Percentiles rank a stretch among this genome's conserved stretches.
These are phyloP conservation scores for Synanthedon tipuliformis DNA, from an alignment of 2,888 invertebrate genomes.

Conservation along the genomic window DNA sequence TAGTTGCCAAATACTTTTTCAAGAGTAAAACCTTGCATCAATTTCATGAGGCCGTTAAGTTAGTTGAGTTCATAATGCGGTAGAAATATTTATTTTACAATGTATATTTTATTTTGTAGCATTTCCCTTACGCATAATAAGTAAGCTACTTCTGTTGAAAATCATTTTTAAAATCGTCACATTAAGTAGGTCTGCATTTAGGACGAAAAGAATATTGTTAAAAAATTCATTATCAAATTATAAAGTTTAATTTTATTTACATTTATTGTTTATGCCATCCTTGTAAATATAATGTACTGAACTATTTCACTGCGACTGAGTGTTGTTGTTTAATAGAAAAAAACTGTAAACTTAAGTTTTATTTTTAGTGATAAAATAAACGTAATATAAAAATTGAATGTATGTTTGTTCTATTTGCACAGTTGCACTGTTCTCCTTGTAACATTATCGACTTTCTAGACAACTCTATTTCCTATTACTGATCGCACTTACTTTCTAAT, in stretches of 20 bases:
- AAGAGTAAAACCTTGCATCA: slow-evolving; percentile 42
- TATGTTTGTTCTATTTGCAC: slow-evolving; percentile 21
- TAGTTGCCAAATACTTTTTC: slow-evolving; percentile 62
- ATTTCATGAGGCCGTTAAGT: slow-evolving; percentile 51
- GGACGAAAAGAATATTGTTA: slow-evolving; percentile 34
- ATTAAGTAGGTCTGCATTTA: slow-evolving; percentile 51
- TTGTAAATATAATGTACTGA: slow-evolving; percentile 65
- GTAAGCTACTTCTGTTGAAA: neutral
- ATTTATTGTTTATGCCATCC: slow-evolving; percentile 21
- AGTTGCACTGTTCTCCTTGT: slow-evolving; percentile 37
- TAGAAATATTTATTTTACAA: slow-evolving; percentile 56
- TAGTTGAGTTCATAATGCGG: slow-evolving; percentile 45
- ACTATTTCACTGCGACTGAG: slow-evolving; percentile 62
- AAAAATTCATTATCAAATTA: slow-evolving; percentile 10
- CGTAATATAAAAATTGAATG: slow-evolving; percentile 46
- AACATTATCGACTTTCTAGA: slow-evolving; percentile 38
- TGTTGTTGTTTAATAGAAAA: slow-evolving; percentile 62
- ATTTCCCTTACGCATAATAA: slow-evolving; percentile 13
- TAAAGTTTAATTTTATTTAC: slow-evolving; percentile 2
- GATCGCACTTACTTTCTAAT: slow-evolving; percentile 46
- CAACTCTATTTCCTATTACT: slow-evolving; percentile 32
- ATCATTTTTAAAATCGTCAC: slow-evolving; percentile 1
- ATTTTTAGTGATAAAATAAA: slow-evolving; percentile 70
- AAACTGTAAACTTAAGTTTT: slow-evolving; percentile 67
- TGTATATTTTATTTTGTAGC: slow-evolving; percentile 39